Evolutionary conservation across 1,140 invertebrate genomes (phyloP), one percentile per base, ranked within the genome.

Genomic region (Lutraria rhynchaena): DNA sequence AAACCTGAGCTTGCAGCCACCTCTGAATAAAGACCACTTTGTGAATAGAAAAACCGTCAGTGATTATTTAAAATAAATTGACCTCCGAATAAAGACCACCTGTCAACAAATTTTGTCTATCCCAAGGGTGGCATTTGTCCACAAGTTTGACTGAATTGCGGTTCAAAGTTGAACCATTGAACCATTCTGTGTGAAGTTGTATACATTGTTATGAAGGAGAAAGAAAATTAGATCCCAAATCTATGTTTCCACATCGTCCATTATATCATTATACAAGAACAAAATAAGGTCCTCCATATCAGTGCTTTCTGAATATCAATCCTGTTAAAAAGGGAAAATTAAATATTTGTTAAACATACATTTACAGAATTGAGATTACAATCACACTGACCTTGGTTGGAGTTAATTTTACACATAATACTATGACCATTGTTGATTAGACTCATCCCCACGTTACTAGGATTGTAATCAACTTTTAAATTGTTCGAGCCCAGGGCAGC

Each of bases 361-460:
- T 19, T 49, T 9, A 11, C 19, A 19, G 44, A 49, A 11, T 49
- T 49, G 9, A 49, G 11, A 11, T 19, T 49, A 24, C 24, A 22
- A 55, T n/a, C 11, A 46, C 44, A 49, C 65, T 7, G 58, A 75
- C 73, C 55, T 51, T 33, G 41, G 9, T 44, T 46, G 27, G 31
- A 3, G 1, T 41, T 75, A 24, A 75, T 75, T 46, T 75, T 35
- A 33, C 73, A 75, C 57, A 61, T 75, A 4, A 77, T 57, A 27
- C 60, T 77, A 37, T 77, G 61, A 24, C 75, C 75, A 24, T 77
- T 77, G 61, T 77, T 77, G 11, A 17, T 19, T 22, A 77, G 44
- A 15, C 22, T 9, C 9, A 67, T 19, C n/a, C n/a, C n/a, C 3
- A 41, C 27, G 7, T 31, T 37, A 15, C 67, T 61, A 13, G 46